phyloP scores from a whole-genome alignment of 1,140 invertebrate species.

The Cotesia vestalis region DNA sequence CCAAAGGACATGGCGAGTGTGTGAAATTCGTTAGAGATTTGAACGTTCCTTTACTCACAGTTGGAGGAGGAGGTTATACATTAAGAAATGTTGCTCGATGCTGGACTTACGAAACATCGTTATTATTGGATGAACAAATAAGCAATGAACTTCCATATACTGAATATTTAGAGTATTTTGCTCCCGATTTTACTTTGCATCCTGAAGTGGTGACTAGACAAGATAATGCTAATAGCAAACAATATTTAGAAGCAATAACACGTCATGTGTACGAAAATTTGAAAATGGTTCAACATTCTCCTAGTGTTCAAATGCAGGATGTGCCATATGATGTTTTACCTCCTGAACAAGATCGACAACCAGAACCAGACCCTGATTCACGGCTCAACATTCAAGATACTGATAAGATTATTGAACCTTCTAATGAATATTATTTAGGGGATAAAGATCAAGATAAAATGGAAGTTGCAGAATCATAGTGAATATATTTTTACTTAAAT shows the following conservation, averaged over 20 bases:
- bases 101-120: constrained; percentile 98
- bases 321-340: constrained; percentile 81
- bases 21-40: constrained; percentile 95
- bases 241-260: constrained; percentile 88
- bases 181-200: constrained; percentile 93
- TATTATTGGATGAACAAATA: constrained; percentile 90
- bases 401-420: constrained; percentile 85
- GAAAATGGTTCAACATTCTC: constrained; percentile 89
- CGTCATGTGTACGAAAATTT: constrained; percentile 85
- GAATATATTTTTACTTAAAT: too few relatives aligned
- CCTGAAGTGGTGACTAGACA: constrained; percentile 85
- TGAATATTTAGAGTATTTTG: constrained; percentile 95
- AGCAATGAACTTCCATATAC: constrained; percentile 92
- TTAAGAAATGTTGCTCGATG: constrained; percentile 96
- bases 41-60: constrained; percentile 91
- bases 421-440: constrained; percentile 93
- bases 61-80: constrained; percentile 98
- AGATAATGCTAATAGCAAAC: constrained; percentile 92
- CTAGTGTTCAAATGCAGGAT: constrained; percentile 93
- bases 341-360: constrained; percentile 75
- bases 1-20: constrained; percentile 94
- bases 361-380: constrained; percentile 84
- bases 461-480: constrained; percentile 58
- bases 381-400: constrained; percentile 81
- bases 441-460: constrained; percentile 83